Evolutionary conservation across 2,888 invertebrate genomes (phyloP).

Genomic region (Vanessa cardui): DNA sequence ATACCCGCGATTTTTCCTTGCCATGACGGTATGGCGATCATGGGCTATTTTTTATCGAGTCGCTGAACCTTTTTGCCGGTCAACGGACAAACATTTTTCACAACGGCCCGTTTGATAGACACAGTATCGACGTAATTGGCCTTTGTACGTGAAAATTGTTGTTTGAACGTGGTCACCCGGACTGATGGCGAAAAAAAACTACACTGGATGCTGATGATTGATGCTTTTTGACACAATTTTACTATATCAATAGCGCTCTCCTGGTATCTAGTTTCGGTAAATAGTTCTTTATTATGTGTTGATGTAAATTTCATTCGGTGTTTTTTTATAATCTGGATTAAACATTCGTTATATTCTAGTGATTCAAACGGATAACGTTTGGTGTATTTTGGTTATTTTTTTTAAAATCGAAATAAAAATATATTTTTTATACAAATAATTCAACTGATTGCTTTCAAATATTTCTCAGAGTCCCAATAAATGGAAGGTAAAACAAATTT

Average conservation of each 20-base stretch:
- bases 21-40: slow-evolving; percentile 41
- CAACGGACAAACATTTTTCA: slow-evolving; percentile 48
- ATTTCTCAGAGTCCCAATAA: too few species aligned
- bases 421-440: too few species aligned
- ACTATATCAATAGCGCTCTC: slow-evolving; percentile 7
- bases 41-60: slow-evolving; percentile 45
- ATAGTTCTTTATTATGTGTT: too few species aligned
- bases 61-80: slow-evolving; percentile 45
- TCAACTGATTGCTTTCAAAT: too few species aligned
- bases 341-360: too few species aligned
- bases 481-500: too few species aligned
- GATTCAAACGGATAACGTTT: too few species aligned
- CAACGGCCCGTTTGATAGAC: slow-evolving; percentile 46
- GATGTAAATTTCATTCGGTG: too few species aligned
- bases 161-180: slow-evolving; percentile 43
- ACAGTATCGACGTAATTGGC: slow-evolving; percentile 50
- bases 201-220: slow-evolving; percentile 17
- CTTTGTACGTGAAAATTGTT: slow-evolving; percentile 52
- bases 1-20: slow-evolving; percentile 41
- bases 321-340: too few species aligned
- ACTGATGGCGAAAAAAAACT: slow-evolving; percentile 30
- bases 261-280: background rate
- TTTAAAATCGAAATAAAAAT: too few species aligned
- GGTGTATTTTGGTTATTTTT: too few species aligned
- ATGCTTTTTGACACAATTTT: slow-evolving; percentile 11